phyloP scores from a whole-genome alignment of 2,888 invertebrate genomes.

The Agelastica alni region DNA sequence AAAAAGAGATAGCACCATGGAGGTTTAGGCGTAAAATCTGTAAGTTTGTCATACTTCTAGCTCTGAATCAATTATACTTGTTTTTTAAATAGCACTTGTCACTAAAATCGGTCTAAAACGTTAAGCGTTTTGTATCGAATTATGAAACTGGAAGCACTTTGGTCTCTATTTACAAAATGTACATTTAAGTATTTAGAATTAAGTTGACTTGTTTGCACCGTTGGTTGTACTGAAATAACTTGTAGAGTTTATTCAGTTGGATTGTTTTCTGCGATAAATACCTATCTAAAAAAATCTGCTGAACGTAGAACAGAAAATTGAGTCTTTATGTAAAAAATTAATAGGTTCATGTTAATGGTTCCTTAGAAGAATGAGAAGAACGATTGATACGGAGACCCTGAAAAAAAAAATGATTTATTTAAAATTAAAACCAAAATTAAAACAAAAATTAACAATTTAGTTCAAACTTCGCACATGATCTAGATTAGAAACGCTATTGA shows the following conservation, averaged over 20 bases:
- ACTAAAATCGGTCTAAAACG: background rate
- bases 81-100: too few relatives aligned
- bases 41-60: too few relatives aligned
- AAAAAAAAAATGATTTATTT: constrained; percentile 25
- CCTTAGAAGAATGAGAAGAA: constrained; percentile 28
- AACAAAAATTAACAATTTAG: too few relatives aligned
- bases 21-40: too few relatives aligned
- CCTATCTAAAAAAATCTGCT: background rate
- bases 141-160: background rate
- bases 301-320: constrained; percentile 1
- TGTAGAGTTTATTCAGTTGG: constrained; percentile 5
- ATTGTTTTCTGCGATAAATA: background rate
- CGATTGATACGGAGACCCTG: constrained; percentile 28
- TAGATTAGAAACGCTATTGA: too few relatives aligned
- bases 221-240: too few relatives aligned
- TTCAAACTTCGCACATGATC: too few relatives aligned
- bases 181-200: constrained; percentile 10
- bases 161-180: constrained; percentile 31
- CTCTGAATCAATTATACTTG: too few relatives aligned
- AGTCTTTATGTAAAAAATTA: constrained; percentile 1
- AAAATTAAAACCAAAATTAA: too few relatives aligned
- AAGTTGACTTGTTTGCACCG: constrained; percentile 14
- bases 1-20: too few relatives aligned
- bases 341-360: background rate
- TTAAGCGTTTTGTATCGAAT: background rate